Base-by-base conservation (phyloP, 2,797 vertebrate genomes). In the Alca torda region DNA sequence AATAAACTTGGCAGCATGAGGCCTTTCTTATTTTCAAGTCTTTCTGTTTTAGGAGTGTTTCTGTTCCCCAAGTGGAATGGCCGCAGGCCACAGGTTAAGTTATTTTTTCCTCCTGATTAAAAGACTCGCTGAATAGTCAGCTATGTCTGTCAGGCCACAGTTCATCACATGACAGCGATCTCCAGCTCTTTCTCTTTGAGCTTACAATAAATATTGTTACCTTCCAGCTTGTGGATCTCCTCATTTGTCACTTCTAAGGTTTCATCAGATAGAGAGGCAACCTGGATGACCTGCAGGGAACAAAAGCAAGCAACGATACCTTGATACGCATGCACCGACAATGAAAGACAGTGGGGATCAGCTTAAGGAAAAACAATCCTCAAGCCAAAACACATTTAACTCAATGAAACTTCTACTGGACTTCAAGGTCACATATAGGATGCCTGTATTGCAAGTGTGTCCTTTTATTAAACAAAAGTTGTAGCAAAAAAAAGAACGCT, bases 191-290 rank as follows among this genome's bases (percentile, higher is more conserved):
- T 11, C 57, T 37, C 41, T 35, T 23, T 41, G 56, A 68, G 41
- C 65, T 89, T 14, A n/a, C 51, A 61, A 31, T 45, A 56, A 30
- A 39, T 19, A 46, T 11, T 51, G 64, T 97, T 97, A 98, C 98
- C 98, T 97, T 98, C 98, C 28, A 98, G 97, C 81, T 97, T 93
- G 67, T 95, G 97, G 63, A 98, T 95, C 95, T 98, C 98, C 79
- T 98, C 97, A 6, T 88, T 91, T 26, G 97, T 97, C 94, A 98
- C 98, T 87, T 97, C 97, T 56, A 98, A 95, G 67, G 97, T 98
- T 93, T 98, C 98, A 84, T 98, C 98, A n/a, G 99, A 99, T n/a
- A 99, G 98, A 10, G 99, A 99, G 23, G 99, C 98, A 21, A 99
- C 99, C 79, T 99, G 99, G 86, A 99, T 97, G 45, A 99, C 98